Percentiles rank a stretch among this genome's conserved stretches.
Conservation (phyloP, 2,888 invertebrate species). For the Nephrotoma flavescens region DNA sequence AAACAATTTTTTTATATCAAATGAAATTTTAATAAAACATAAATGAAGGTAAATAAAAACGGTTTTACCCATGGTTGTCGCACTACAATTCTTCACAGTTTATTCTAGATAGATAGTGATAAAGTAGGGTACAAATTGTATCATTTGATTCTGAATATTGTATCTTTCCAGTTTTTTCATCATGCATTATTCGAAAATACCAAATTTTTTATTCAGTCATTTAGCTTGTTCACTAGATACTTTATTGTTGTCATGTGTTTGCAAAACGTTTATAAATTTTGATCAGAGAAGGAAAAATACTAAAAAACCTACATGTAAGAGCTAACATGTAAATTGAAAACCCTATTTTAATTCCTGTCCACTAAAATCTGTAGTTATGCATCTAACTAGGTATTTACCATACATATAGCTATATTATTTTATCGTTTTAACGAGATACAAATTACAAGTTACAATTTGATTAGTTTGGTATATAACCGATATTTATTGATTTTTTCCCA, state of each 20-base stretch:
- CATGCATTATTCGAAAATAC: neutral
- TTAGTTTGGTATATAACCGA: neutral
- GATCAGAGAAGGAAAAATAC: neutral
- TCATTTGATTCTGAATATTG: neutral
- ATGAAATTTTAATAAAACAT: too few species aligned
- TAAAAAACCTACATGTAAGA: neutral
- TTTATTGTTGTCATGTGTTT: neutral
- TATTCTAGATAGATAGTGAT: too few species aligned
- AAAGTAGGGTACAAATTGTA: neutral
- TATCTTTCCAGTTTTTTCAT: neutral
- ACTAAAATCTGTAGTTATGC: neutral
- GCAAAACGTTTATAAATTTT: neutral
- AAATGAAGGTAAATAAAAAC: too few species aligned
- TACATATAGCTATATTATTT: neutral
- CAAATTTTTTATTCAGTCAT: neutral
- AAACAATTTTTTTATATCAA: neutral
- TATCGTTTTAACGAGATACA: neutral
- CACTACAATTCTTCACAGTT: too few species aligned
- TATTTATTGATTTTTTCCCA: neutral
- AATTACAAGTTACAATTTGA: neutral
- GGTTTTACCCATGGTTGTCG: too few species aligned
- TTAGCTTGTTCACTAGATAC: neutral
- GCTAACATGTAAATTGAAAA: neutral
- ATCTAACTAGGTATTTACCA: neutral
- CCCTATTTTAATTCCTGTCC: neutral